Percentiles rank a stretch among this genome's conserved stretches.
Evolutionary conservation across 1,140 invertebrate genomes (phyloP).

Genomic region (Drosophila watanabei): DNA sequence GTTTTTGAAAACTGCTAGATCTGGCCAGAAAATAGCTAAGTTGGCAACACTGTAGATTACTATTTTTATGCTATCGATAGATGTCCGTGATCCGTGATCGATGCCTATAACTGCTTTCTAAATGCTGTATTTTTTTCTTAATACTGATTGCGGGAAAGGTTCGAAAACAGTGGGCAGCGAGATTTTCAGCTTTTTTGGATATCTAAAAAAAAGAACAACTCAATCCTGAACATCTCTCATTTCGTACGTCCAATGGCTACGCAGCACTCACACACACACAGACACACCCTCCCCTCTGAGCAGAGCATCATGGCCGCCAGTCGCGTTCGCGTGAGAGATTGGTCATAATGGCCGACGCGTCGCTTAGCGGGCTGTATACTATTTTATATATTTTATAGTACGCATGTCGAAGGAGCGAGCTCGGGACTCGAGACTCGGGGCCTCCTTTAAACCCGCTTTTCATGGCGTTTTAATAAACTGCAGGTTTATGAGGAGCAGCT

Average conservation of each 20-base stretch:
- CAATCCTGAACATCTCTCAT: too few species aligned
- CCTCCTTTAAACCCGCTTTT: slow-evolving; percentile 42
- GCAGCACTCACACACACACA: slow-evolving; percentile 13
- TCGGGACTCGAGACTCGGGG: slow-evolving; percentile 30
- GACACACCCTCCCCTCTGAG: slow-evolving; percentile 12
- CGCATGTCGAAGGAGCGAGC: slow-evolving; percentile 59
- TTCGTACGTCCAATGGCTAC: neutral
- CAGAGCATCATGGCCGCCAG: slow-evolving; percentile 63
- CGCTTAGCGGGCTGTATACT: slow-evolving; percentile 30
- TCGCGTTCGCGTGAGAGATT: slow-evolving; percentile 53
- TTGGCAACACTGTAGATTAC: too few species aligned
- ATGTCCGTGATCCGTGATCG: too few species aligned
- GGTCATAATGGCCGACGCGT: slow-evolving; percentile 52
- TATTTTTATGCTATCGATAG: too few species aligned
- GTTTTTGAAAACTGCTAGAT: too few species aligned
- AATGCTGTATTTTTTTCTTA: too few species aligned
- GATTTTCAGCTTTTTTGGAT: too few species aligned
- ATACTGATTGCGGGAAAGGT: too few species aligned
- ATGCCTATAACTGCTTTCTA: too few species aligned
- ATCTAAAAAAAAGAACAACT: too few species aligned
- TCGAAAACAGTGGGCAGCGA: too few species aligned
- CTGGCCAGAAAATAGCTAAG: too few species aligned
- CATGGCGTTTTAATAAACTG: slow-evolving; percentile 71
- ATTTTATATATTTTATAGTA: slow-evolving; percentile 51
- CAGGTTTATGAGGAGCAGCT: slow-evolving; percentile 9